Evolutionary conservation across 2,797 vertebrate genomes (phyloP).

Genomic region (Cynopterus sphinx): DNA sequence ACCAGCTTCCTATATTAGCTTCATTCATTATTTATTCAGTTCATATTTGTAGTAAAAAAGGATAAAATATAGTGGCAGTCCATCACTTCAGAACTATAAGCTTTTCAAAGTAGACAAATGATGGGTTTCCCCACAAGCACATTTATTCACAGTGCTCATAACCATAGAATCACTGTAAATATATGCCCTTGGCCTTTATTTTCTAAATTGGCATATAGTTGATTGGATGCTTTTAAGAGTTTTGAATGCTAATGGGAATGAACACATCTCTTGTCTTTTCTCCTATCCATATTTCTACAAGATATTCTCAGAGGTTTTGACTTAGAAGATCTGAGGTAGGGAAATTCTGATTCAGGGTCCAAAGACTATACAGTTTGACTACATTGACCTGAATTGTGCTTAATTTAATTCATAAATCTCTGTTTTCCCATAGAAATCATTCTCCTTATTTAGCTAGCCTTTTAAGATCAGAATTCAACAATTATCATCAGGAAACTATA

Average conservation of each 20-base stretch:
- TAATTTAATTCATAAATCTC: background rate
- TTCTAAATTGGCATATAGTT: background rate
- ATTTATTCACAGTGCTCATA: background rate
- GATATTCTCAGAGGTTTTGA: slow-evolving; percentile 18
- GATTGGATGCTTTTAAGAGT: background rate
- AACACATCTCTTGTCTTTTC: background rate
- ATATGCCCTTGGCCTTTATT: background rate
- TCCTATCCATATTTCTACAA: background rate
- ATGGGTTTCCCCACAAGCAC: background rate
- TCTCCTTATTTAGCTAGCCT: background rate
- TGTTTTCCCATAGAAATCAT: background rate
- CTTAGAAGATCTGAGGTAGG: background rate
- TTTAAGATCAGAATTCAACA: background rate
- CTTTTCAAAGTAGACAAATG: background rate
- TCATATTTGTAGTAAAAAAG: background rate
- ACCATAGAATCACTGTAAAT: background rate
- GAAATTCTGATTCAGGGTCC: background rate
- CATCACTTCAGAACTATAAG: background rate
- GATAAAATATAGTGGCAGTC: background rate
- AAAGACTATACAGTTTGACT: background rate
- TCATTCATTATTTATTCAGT: background rate
- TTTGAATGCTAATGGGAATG: slow-evolving; percentile 16
- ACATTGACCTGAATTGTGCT: background rate
- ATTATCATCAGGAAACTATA: background rate
- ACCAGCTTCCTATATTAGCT: background rate